Percentiles rank a stretch among this genome's conserved stretches.
Conservation (phyloP, 53 echinoderm and acorn worm genomes). For the Stichopus horrens region DNA sequence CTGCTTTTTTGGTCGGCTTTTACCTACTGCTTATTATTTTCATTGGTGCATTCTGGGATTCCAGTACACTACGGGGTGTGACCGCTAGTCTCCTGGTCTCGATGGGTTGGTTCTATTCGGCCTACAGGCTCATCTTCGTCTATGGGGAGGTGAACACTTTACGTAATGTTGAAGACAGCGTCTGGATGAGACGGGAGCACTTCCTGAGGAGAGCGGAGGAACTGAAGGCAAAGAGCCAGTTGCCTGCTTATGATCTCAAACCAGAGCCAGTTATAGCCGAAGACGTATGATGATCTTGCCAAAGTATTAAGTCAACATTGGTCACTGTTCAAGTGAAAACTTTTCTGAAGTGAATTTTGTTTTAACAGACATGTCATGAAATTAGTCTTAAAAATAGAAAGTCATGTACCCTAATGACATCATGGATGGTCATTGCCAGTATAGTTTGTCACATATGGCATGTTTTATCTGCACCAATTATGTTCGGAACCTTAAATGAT, state of each 20-base stretch:
- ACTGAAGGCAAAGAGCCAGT: background rate
- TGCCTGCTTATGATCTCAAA: background rate
- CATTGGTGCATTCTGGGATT: conserved; percentile 35
- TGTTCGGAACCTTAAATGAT: too few relatives aligned
- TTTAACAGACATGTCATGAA: too few relatives aligned
- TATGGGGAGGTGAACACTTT: conserved; percentile 42
- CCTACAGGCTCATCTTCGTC: conserved; percentile 43
- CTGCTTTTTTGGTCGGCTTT: conserved; percentile 26
- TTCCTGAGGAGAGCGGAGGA: conserved; percentile 24
- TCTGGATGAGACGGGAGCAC: conserved; percentile 13
- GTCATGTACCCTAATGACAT: too few relatives aligned
- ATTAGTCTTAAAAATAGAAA: too few relatives aligned
- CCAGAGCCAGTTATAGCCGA: conserved; percentile 2
- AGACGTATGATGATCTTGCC: conserved; percentile 16
- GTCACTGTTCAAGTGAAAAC: too few relatives aligned
- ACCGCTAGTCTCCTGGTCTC: conserved; percentile 23
- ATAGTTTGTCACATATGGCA: too few relatives aligned
- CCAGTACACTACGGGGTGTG: conserved; percentile 35
- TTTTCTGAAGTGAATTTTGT: too few relatives aligned
- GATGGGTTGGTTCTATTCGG: conserved; percentile 40
- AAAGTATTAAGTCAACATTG: too few relatives aligned
- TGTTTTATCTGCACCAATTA: too few relatives aligned
- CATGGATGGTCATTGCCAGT: too few relatives aligned
- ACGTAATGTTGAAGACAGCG: conserved; percentile 44
- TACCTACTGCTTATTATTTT: conserved; percentile 30